Base-by-base conservation (phyloP, 2,113 vertebrate species). In the Pelusios castaneus region DNA sequence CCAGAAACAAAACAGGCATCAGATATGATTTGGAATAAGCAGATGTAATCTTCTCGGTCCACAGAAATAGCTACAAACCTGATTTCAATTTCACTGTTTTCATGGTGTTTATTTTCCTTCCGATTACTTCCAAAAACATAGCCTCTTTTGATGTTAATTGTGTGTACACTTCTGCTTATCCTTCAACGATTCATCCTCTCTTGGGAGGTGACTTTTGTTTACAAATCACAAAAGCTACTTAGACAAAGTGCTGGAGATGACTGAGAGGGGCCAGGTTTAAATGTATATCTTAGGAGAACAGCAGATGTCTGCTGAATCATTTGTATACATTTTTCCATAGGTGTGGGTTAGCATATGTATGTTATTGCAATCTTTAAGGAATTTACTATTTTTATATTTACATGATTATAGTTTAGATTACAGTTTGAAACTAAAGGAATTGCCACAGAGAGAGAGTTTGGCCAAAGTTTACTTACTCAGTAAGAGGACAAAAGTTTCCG, bases 211-310 rank as follows among this genome's bases (percentile, higher is more conserved):
- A 95, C 87, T 97, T 97, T 91, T 97, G 92, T 97, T 97, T 55
- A 98, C 96, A 98, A 98, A 98, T 97, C 96, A 97, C 31, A 89
- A 73, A 95, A 96, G 94, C 94, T 93, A 94, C 90, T 97, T 47
- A 92, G 96, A 94, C 82, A 82, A 88, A 87, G 82, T 82, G 86
- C 97, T 98, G 98, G 96, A 96, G 93, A 95, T 97, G 97, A 98
- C 98, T 98, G 98, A 95, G 92, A 94, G 91, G 80, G 83, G 82
- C 85, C 95, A 96, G 84, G 86, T 93, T 95, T 97, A 94, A 95
- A 95, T 93, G 85, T 86, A 4, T 81, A 94, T 86, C 94, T 96
- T 91, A 92, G 91, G 91, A 76, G 95, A 96, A 94, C 43, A 95
- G 93, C 96, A 98, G 95, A 97, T 97, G 96, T 95, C 80, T 56